Base-by-base conservation (phyloP, 2,888 invertebrate genomes). In the Seira musarum region DNA sequence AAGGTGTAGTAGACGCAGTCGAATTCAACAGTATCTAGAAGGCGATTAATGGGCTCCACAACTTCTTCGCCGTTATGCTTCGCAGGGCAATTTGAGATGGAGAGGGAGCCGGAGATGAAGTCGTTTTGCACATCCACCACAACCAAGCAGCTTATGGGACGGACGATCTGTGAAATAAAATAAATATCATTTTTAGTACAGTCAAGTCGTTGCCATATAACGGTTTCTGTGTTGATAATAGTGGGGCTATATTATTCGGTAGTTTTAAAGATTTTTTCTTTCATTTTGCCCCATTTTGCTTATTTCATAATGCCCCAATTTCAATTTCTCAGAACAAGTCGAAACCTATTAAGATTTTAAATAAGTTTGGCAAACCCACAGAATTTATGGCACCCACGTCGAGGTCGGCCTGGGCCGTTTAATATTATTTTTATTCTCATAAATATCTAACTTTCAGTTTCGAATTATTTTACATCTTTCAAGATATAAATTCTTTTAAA, bases 51-150 rank as follows among this genome's bases (percentile, higher is more conserved):
- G 0, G 96, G 95, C 85, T 96, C 95, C 84, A 98, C 93, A 69
- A 98, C 96, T 92, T 96, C 96, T 73, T 93, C 92, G 84, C 96
- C 96, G 87, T 96, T 94, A 84, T 97, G 96, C 88, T 95, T 94
- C 21, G 97, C 97, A 81, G 95, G 95, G 89, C 97, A 97, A 88
- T 96, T 93, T 90, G 95, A 95, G 88, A 99, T 95, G 89, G 97
- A 94, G 87, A 99, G 92, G 10, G 96, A 95, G 64, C 98, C 98
- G 74, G 94, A 93, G 88, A 99, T 97, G 90, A 99, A 99, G 90
- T 99, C 98, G 89, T 99, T 99, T 91, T 99, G 98, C 24, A 98
- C 98, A 89, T 99, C 98, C 83, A 99, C 96, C 81, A 98, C 93
- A 84, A 99, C 91, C 89, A 99, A 94, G 25, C 95, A 97, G 88